Base-by-base conservation (phyloP, 2,113 vertebrate species). In the Cranoglanis bouderius region DNA sequence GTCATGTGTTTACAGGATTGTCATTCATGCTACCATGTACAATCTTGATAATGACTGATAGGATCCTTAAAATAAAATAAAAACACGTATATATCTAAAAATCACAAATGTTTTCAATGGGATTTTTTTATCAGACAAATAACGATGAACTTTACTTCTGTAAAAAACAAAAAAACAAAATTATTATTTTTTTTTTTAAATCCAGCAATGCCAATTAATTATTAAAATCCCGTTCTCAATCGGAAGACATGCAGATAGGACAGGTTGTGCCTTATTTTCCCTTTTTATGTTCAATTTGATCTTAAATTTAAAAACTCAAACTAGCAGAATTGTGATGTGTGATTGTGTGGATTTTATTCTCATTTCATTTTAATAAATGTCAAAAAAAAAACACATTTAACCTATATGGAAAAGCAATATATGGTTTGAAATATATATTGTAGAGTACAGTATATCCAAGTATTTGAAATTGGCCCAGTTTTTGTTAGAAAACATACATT, bases 161-260 rank as follows among this genome's bases (percentile, higher is more conserved):
- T 51, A 16, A 80, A 51, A 49, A 14, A 29, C 3, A 80, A 51
- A n/a, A n/a, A n/a, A n/a, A n/a, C 9, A 24, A 29, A 46, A 63
- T 35, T 12, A 43, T 24, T 21, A 13, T 13, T 51, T 51, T 51
- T 46, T 53, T 8, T 8, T 53, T 21, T 6, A 1, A 59, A 59
- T 59, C 57, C 57, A 59, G 63, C n/a, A 32, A 67, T 67, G 9
- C 61, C 18, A 53, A 70, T 70, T 85, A 12, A n/a, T 51, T 49
- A 32, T 35, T 53, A 55, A 83, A 84, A 26, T 29, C 24, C 43
- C 59, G 63, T 38, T 74, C 46, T 55, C n/a, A 55, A 14, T 10
- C n/a, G 32, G 84, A 85, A 74, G 84, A 85, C 84, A 12, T 49
- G 26, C 19, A 72, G 18, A 84, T 43, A 72, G 6, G 8, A 74